Percentiles rank a stretch among this genome's conserved stretches.
Evolutionary conservation across 2,113 vertebrate species (phyloP).

Genomic region (Paratilapia polleni): DNA sequence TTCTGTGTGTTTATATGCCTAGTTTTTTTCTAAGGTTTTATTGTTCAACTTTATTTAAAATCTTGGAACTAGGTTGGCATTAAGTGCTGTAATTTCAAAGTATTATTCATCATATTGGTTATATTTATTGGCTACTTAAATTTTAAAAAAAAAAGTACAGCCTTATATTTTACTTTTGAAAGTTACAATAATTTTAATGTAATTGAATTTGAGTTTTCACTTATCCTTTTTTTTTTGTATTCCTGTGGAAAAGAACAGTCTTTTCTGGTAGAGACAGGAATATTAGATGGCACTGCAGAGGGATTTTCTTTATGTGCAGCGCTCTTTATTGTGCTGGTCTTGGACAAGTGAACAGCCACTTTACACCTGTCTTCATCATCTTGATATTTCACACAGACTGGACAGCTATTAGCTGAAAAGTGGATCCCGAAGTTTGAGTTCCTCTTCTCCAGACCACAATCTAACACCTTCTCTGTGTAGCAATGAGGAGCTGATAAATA

Average conservation of each 20-base stretch:
- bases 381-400: slow-evolving; percentile 32
- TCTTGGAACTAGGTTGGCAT: not conserved
- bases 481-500: slow-evolving; percentile 43
- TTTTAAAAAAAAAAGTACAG: not conserved
- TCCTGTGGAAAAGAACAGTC: not conserved
- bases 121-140: not conserved
- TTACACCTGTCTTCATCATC: slow-evolving; percentile 19
- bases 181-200: not conserved
- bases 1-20: not conserved
- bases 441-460: slow-evolving; percentile 34
- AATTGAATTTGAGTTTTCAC: not conserved
- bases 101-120: not conserved
- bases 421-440: slow-evolving; percentile 23
- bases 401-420: slow-evolving; percentile 28
- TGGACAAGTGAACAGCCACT: not conserved
- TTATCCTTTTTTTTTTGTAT: not conserved
- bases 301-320: not conserved
- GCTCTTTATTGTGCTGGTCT: not conserved
- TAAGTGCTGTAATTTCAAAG: not conserved
- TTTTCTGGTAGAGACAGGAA: not conserved
- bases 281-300: not conserved
- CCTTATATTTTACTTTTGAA: not conserved
- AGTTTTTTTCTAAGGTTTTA: not conserved
- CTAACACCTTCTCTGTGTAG: slow-evolving; percentile 48
- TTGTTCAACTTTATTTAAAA: not conserved